Evolutionary conservation across 2,888 invertebrate genomes (phyloP), one percentile per base, ranked within the genome.

Genomic region (Monoplex corrugatus): DNA sequence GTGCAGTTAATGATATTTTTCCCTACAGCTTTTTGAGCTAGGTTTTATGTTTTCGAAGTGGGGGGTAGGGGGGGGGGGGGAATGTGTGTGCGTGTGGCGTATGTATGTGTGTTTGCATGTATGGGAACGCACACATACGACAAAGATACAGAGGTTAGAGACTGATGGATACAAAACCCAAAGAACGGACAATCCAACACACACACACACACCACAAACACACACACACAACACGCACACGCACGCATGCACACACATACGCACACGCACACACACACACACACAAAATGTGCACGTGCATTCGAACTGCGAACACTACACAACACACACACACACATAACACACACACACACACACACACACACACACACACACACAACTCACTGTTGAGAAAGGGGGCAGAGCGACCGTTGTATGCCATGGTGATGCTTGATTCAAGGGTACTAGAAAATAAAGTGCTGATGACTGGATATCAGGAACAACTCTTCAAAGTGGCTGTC

Each of bases 371-470:
- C 50, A 1, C 16, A 57, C 57, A 57, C 10, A 10, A 75, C 75
- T 75, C 19, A 75, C 75, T 75, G 75, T 19, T 16, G 75, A 35
- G 38, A 75, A 75, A 3, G 75, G 75, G 13, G 75, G 75, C 35
- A 75, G 35, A 38, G 75, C 75, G 75, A 75, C 75, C 10, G 75
- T 75, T 10, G 75, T 28, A 10, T n/a, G 75, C 75, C 75, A 75
- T 75, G 72, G 32, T 38, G 16, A 8, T 13, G 13, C 35, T 10
- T 6, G 35, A 13, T 38, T 10, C 0, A 38, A 0, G 35, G 16
- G 16, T 13, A 32, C 1, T 10, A 38, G 75, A 10, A 35, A 38
- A 8, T 1, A 19, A 38, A 16, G 1, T 16, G 10, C 5, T 6
- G 38, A 10, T 16, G 35, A 75, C n/a, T n/a, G n/a, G n/a, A n/a